These are phyloP conservation scores for Micrasema minimum DNA, from an alignment of 1,140 invertebrate genomes.

Conservation along the genomic window DNA sequence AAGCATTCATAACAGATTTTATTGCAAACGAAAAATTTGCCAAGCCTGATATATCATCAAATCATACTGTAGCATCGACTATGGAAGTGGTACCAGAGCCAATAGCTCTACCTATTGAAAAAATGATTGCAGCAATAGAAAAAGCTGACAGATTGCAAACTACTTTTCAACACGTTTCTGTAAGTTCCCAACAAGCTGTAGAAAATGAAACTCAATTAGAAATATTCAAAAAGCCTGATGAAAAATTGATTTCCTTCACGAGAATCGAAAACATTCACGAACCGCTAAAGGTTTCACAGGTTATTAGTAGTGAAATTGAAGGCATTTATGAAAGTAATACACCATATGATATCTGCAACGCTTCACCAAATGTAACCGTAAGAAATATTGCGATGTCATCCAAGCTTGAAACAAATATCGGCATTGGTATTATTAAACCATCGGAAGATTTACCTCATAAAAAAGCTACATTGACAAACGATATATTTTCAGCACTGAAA, in stretches of 20 bases:
- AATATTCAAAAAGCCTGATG: slow-evolving; percentile 51
- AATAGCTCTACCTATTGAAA: slow-evolving; percentile 30
- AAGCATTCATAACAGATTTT: slow-evolving; percentile 65
- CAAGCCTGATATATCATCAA: slow-evolving; percentile 41
- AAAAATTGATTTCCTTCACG: slow-evolving; percentile 47
- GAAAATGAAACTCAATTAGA: slow-evolving; percentile 54
- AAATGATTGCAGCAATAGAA: slow-evolving; percentile 33
- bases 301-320: slow-evolving; percentile 47
- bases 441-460: slow-evolving; percentile 38
- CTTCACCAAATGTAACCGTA: slow-evolving; percentile 40
- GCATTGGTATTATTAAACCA: slow-evolving; percentile 37
- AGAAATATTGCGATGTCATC: slow-evolving; percentile 43
- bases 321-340: slow-evolving; percentile 24
- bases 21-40: slow-evolving; percentile 55
- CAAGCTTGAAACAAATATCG: slow-evolving; percentile 43
- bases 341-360: slow-evolving; percentile 10
- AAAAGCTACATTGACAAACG: slow-evolving; percentile 32
- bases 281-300: slow-evolving; percentile 47
- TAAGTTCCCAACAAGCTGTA: slow-evolving; percentile 42
- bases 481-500: slow-evolving; percentile 44
- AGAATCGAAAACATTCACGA: slow-evolving; percentile 35
- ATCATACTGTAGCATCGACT: slow-evolving; percentile 45
- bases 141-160: slow-evolving; percentile 43
- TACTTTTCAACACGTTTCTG: slow-evolving; percentile 37
- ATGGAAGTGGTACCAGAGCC: slow-evolving; percentile 42